Percentiles rank a stretch among this genome's conserved stretches.
Evolutionary conservation across 2,888 invertebrate species (phyloP).

Genomic region (Phorcus lineatus): DNA sequence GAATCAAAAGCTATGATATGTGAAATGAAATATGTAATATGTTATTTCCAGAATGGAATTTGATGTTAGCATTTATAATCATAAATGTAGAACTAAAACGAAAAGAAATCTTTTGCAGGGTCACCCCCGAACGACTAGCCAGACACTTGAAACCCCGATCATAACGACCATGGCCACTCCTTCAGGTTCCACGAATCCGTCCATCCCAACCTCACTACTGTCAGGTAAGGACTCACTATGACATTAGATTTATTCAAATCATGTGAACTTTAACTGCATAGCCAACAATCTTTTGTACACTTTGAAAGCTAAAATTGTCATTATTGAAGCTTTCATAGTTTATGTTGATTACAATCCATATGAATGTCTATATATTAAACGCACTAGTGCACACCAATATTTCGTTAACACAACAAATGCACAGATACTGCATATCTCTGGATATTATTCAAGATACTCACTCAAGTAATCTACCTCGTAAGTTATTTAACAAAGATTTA

Average conservation of each 20-base stretch:
- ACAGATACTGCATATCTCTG: too few species aligned
- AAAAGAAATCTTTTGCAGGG: background rate
- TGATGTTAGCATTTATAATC: too few species aligned
- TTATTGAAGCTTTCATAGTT: too few species aligned
- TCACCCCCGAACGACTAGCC: conserved; percentile 13
- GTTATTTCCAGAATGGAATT: background rate
- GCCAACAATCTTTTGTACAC: background rate
- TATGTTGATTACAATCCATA: too few species aligned
- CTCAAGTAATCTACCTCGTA: too few species aligned
- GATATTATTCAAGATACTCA: too few species aligned
- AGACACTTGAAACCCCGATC: conserved; percentile 41
- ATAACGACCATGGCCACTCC: conserved; percentile 44
- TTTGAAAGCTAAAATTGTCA: too few species aligned
- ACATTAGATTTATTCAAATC: background rate
- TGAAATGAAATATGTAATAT: background rate
- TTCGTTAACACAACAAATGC: too few species aligned
- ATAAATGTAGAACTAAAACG: background rate
- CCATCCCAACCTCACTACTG: conserved; percentile 30
- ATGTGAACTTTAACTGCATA: background rate
- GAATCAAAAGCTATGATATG: background rate
- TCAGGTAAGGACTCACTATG: conserved; percentile 1
- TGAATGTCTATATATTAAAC: too few species aligned
- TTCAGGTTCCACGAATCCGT: conserved; percentile 33
- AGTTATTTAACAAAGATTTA: too few species aligned
- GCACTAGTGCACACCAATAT: too few species aligned